Base-by-base conservation (phyloP, 2,797 vertebrate species). In the Stomatorhinus walkeri region DNA sequence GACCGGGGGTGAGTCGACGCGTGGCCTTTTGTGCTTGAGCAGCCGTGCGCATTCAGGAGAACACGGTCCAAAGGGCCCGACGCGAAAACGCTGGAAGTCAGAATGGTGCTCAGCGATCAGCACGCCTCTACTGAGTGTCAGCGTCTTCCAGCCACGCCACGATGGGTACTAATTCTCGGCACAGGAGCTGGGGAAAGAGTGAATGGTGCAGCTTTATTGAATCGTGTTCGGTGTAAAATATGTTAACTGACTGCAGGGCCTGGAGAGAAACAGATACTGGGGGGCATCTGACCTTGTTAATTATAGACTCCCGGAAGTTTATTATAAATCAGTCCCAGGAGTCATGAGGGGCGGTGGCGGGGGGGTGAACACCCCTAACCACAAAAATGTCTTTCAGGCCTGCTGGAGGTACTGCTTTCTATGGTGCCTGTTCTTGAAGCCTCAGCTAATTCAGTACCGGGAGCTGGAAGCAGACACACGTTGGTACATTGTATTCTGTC, bases 1-100 rank as follows among this genome's bases (percentile, higher is more conserved):
- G 95, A 95, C 96, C 95, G 95, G 94, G 94, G 94, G 94, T 95
- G 95, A 94, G 96, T 95, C 94, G 95, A 95, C 93, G 32, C 52
- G 89, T 93, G 93, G 94, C 92, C 92, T 94, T 94, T 46, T 91
- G 93, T 92, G 90, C 93, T 91, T 92, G 90, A 51, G 68, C 59
- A 48, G n/a, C 36, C 36, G 24, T 12, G 22, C 5, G 32, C 40
- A 28, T 87, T 87, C 24, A 7, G 83, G 28, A 5, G 85, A 56
- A 56, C 51, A 19, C 7, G 85, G 85, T 56, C 85, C 52, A 8
- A 56, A 32, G 52, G 32, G 85, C 24, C 52, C 48, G 32, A 7
- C 52, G 24, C 2, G 6, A 28, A 86, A 51, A 51, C 10, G 14
- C 84, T 14, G 85, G 4, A 56, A 59, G 32, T 36, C 14, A 87